Conservation (phyloP, 2,113 vertebrate species). For the Cyanoramphus novaezelandiae region DNA sequence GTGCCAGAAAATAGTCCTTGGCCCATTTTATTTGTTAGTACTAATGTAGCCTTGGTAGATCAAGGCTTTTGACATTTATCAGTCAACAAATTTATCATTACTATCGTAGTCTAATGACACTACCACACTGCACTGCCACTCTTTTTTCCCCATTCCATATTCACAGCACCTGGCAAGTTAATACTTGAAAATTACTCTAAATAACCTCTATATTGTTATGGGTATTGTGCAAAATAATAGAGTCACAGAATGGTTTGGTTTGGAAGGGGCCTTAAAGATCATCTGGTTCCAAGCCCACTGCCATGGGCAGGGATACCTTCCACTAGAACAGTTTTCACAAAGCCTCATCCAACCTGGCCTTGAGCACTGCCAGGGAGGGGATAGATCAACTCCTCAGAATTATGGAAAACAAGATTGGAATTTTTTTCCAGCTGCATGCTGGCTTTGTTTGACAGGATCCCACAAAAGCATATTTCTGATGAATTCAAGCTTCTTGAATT, state of each 20-base stretch:
- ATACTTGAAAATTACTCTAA: background rate
- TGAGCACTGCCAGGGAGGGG: background rate
- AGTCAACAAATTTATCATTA: background rate
- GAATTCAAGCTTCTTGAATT: background rate
- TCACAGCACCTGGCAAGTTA: background rate
- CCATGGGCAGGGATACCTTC: background rate
- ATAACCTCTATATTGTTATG: background rate
- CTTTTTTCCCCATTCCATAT: background rate
- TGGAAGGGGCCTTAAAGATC: background rate
- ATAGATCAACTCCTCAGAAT: background rate
- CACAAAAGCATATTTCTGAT: background rate
- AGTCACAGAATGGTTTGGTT: background rate
- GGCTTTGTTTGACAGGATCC: background rate
- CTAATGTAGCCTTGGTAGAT: background rate
- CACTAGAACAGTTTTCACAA: background rate
- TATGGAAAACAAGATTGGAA: background rate
- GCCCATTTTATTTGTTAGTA: background rate
- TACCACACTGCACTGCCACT: background rate
- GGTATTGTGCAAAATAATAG: background rate
- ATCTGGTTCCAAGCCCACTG: background rate
- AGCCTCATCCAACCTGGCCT: background rate
- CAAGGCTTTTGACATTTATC: background rate
- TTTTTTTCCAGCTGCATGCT: background rate
- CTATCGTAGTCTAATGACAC: background rate
- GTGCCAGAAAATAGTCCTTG: background rate